phyloP scores from a whole-genome alignment of 1,140 invertebrate species.

The Pollicipes pollicipes region DNA sequence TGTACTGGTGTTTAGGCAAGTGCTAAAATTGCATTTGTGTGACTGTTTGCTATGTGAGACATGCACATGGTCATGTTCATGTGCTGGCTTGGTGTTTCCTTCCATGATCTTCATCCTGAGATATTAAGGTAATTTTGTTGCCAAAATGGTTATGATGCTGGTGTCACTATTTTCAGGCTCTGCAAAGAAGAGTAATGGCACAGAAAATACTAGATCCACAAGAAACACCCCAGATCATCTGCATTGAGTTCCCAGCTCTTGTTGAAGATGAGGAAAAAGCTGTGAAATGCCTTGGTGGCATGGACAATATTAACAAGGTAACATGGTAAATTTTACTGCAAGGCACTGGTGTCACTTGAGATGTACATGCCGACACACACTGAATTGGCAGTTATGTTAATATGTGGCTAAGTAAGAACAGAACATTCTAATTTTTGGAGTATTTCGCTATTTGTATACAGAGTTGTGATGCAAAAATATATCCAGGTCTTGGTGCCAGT shows the following conservation, averaged over 20 bases:
- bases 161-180: too few species aligned
- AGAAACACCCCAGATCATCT: neutral
- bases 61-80: too few species aligned
- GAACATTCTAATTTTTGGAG: neutral
- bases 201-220: neutral
- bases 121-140: too few species aligned
- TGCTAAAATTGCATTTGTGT: too few species aligned
- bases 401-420: neutral
- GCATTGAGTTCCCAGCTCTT: neutral
- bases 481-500: too few species aligned
- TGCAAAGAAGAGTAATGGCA: too few species aligned
- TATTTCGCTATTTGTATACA: neutral
- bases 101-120: too few species aligned
- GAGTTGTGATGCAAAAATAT: too few species aligned
- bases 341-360: neutral
- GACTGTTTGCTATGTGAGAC: too few species aligned
- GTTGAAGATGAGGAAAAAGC: constrained; percentile 2
- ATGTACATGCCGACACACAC: neutral
- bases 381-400: neutral
- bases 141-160: too few species aligned
- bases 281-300: neutral
- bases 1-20: too few species aligned
- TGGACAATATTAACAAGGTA: neutral
- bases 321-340: neutral
- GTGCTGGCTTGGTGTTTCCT: too few species aligned